Percentiles rank a stretch among this genome's conserved stretches.
Evolutionary conservation across 2,113 vertebrate genomes (phyloP).

Genomic region (Scomber japonicus): DNA sequence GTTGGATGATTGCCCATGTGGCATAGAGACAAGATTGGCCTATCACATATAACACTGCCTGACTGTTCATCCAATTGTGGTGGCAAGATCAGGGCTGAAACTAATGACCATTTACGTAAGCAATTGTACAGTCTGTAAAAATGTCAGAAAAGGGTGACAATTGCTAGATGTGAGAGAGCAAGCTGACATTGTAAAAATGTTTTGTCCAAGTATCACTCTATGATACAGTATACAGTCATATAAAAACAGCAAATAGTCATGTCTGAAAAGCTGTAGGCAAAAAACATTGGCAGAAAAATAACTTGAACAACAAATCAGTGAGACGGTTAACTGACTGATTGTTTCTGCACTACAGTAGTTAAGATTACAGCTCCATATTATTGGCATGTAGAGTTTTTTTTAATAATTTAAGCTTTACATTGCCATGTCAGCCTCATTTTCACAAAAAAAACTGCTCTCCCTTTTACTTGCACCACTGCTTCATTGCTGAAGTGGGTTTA

Average conservation of each 20-base stretch:
- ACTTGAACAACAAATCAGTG: too few relatives aligned
- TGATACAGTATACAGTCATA: too few relatives aligned
- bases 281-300: too few relatives aligned
- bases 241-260: too few relatives aligned
- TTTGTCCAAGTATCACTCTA: background rate
- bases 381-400: background rate
- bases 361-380: too few relatives aligned
- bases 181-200: background rate
- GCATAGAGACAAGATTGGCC: slow-evolving; percentile 36
- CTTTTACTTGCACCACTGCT: background rate
- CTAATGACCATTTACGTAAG: slow-evolving; percentile 17
- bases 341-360: too few relatives aligned
- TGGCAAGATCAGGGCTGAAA: slow-evolving; percentile 23
- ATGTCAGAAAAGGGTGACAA: background rate
- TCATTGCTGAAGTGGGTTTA: slow-evolving; percentile 8
- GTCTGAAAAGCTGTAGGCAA: too few relatives aligned
- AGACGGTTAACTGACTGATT: too few relatives aligned
- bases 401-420: slow-evolving; percentile 2
- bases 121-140: background rate
- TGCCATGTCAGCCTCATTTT: background rate
- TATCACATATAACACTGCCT: slow-evolving; percentile 7
- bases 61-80: slow-evolving; percentile 38
- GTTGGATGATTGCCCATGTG: slow-evolving; percentile 54
- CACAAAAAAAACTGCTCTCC: background rate
- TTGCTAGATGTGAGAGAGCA: too few relatives aligned